A percentile compares a stretch with the other conserved stretches of the same genome.
These are phyloP conservation scores for Protomyctophum bolini DNA, from an alignment of 2,113 vertebrate species.

Conservation along the genomic window DNA sequence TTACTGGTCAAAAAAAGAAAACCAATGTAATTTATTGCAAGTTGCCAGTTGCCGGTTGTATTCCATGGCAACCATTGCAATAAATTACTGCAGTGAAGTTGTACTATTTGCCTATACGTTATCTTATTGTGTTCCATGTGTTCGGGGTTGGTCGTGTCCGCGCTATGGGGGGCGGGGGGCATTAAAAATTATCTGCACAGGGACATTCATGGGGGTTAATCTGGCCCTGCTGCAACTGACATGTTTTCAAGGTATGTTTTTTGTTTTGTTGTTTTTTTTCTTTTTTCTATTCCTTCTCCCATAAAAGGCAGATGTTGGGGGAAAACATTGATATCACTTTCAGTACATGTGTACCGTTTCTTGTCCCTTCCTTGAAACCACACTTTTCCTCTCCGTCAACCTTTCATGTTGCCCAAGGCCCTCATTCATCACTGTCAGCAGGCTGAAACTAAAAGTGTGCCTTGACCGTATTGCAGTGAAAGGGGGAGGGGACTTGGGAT, in stretches of 20 bases:
- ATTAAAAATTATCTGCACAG: no score
- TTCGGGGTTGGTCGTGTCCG: no score
- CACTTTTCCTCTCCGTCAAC: slow-evolving; percentile 28
- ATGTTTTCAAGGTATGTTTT: slow-evolving; percentile 29
- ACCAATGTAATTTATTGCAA: no score
- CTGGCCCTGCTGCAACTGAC: slow-evolving; percentile 37
- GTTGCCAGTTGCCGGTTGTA: no score
- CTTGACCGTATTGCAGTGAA: neutral
- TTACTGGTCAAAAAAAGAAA: no score
- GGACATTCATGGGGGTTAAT: no score
- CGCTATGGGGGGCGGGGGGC: no score
- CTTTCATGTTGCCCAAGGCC: slow-evolving; percentile 28
- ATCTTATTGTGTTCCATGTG: no score
- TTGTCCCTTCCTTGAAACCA: slow-evolving; percentile 12
- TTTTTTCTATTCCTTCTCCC: neutral
- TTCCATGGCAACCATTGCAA: no score
- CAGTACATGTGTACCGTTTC: slow-evolving; percentile 19
- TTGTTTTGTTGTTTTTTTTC: neutral
- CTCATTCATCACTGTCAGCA: slow-evolving; percentile 54
- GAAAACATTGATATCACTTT: slow-evolving; percentile 41
- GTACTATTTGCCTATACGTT: no score
- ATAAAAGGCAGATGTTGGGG: slow-evolving; percentile 31
- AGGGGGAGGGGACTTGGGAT: no score
- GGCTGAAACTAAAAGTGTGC: slow-evolving; percentile 1
- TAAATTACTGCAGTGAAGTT: no score